Evolutionary conservation across 2,888 invertebrate genomes (phyloP), one percentile per base, ranked within the genome.

Genomic region (Pelosia muscerda): DNA sequence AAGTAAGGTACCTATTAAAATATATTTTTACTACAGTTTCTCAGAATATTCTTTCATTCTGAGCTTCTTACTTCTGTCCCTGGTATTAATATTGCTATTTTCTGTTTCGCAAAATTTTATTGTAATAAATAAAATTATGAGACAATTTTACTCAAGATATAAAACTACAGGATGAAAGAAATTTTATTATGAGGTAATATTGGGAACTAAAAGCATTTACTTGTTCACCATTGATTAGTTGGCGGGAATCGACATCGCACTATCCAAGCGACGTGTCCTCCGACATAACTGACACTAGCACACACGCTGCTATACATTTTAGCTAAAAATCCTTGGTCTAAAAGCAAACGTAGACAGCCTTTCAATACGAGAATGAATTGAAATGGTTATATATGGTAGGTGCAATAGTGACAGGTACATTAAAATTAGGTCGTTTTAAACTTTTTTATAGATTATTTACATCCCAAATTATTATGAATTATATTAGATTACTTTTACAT

Each of bases 151-250:
- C 19, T 56, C 19, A 28, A 19, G n/a, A 13, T 31, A 10, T 55
- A 26, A 38, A 58, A 55, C 38, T 54, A 53, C n/a, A 26, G 34
- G 59, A 15, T 55, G 34, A 31, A 49, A 31, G 23, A 66, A 56
- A 66, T 56, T 49, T 53, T 62, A 23, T 62, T 61, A 56, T 60
- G 23, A 65, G n/a, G 22, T 25, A 26, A 23, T 26, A 60, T 34
- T 58, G 13, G 42, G 59, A 81, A 79, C 81, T 91, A 88, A 91
- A 90, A 91, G 91, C 89, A 68, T 91, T 91, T 85, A 83, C 87
- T 84, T 91, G 91, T 92, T 86, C 82, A 72, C 78, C 86, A 87
- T 85, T 90, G 90, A 90, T 90, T 88, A 87, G 86, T 81, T 84
- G 81, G 79, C 79, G 72, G 77, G 58, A 64, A 81, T 81, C 78